A percentile compares a stretch with the other conserved stretches of the same genome.
Conservation (phyloP, 2,797 vertebrate species). For the Hyperoplus immaculatus region DNA sequence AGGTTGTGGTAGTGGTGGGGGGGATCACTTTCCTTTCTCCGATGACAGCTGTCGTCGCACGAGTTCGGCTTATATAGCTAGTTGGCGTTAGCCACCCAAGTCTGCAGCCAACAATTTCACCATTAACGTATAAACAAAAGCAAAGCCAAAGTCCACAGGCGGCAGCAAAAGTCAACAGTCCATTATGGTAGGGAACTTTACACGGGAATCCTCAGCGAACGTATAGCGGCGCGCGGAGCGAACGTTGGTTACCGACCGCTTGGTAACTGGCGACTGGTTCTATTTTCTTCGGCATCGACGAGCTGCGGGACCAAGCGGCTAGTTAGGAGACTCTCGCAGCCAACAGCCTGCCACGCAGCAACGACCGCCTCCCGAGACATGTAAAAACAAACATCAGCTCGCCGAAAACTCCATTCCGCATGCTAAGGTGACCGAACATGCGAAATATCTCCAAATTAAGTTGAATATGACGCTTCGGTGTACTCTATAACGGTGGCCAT, state of each 20-base stretch:
- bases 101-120: constrained; percentile 70
- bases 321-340: constrained; percentile 76
- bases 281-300: constrained; percentile 85
- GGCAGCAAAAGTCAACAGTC: constrained; percentile 38
- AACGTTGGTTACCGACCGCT: constrained; percentile 68
- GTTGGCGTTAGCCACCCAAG: constrained; percentile 83
- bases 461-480: constrained; percentile 83
- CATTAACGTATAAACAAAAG: constrained; percentile 50
- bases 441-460: constrained; percentile 82
- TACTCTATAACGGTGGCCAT: constrained; percentile 88
- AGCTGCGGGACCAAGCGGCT: constrained; percentile 81
- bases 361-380: constrained; percentile 61
- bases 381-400: constrained; percentile 59
- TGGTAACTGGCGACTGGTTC: constrained; percentile 79
- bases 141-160: constrained; percentile 51
- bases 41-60: constrained; percentile 87
- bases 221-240: constrained; percentile 46
- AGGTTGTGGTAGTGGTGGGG: background rate
- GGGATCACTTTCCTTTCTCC: constrained; percentile 86
- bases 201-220: constrained; percentile 45
- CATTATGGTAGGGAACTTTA: constrained; percentile 50
- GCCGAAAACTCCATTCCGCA: constrained; percentile 46
- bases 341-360: constrained; percentile 78
- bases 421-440: constrained; percentile 23
- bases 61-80: constrained; percentile 81